Evolutionary conservation across 2,888 invertebrate species (phyloP), one percentile per base, ranked within the genome.

Genomic region (Megastigmus dorsalis): DNA sequence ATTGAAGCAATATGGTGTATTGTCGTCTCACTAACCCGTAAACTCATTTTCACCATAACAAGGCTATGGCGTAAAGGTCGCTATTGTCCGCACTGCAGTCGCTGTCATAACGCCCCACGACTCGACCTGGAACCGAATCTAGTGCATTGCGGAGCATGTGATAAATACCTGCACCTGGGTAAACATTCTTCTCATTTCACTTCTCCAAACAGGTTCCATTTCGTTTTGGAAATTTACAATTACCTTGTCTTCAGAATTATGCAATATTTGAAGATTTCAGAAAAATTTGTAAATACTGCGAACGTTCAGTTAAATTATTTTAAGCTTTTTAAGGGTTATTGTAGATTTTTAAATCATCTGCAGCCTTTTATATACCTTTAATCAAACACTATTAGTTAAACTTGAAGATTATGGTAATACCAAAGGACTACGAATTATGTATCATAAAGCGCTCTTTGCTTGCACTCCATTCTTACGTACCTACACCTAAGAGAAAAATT

Each of bases 51-150:
- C 73, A 73, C 73, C 77, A 68, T 79, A 81, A 83, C 78, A 87
- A 92, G 93, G 90, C 91, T 92, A 87, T 92, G 92, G 90, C 91
- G 92, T 89, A 92, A 92, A 89, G 93, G 92, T 89, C 92, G 92
- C 88, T 93, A 92, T 91, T 93, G 93, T 89, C 92, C 92, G 85
- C 90, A 92, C 88, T 93, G 93, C 90, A 91, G 91, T 86, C 92
- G 92, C 89, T 92, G 92, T 89, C 92, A 92, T 90, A 90, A 91
- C 90, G 91, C 91, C 85, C 90, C 90, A 88, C 91, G 91, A 89
- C 92, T 92, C 88, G 92, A 92, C 86, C 91, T 92, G 90, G 92
- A 92, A 80, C 83, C 84, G 80, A 87, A 85, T 82, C 87, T 89
- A 82, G 85, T 89, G 80, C 89, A 89, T 85, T 90, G 90, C 85